Evolutionary conservation across 2,888 invertebrate species (phyloP).

Genomic region (Pyralis farinalis): DNA sequence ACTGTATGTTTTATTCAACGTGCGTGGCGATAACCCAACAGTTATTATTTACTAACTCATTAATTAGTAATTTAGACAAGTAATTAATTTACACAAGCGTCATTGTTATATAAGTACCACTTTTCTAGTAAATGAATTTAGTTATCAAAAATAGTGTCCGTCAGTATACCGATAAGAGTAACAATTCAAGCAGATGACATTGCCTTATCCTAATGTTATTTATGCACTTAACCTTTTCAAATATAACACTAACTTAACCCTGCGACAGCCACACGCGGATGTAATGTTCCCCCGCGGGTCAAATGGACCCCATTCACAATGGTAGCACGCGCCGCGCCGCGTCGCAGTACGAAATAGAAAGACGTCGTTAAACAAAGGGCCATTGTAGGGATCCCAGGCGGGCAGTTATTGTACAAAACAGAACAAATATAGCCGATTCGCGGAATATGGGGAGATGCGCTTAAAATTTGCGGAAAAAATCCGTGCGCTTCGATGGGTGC

Average conservation of each 20-base stretch:
- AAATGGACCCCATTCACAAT: conserved; percentile 56
- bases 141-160: too few species aligned
- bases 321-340: conserved; percentile 60
- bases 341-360: conserved; percentile 63
- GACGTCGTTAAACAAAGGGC: conserved; percentile 74
- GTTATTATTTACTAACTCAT: too few species aligned
- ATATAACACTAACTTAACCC: conserved; percentile 11
- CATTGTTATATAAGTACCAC: too few species aligned
- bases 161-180: too few species aligned
- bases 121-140: too few species aligned
- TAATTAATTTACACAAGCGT: too few species aligned
- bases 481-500: conserved; percentile 43
- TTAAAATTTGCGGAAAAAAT: conserved; percentile 75
- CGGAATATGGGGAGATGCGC: conserved; percentile 57
- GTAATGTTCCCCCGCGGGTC: conserved; percentile 29
- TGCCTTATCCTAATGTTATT: background rate
- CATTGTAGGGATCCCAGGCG: conserved; percentile 56
- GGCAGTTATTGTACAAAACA: conserved; percentile 71
- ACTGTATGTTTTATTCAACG: too few species aligned
- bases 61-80: too few species aligned
- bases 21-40: too few species aligned
- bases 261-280: conserved; percentile 13
- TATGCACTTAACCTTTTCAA: background rate
- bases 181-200: too few species aligned
- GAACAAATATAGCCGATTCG: conserved; percentile 68